Evolutionary conservation across 2,888 invertebrate genomes (phyloP), one percentile per base, ranked within the genome.

Genomic region (Eupithecia vulgata): DNA sequence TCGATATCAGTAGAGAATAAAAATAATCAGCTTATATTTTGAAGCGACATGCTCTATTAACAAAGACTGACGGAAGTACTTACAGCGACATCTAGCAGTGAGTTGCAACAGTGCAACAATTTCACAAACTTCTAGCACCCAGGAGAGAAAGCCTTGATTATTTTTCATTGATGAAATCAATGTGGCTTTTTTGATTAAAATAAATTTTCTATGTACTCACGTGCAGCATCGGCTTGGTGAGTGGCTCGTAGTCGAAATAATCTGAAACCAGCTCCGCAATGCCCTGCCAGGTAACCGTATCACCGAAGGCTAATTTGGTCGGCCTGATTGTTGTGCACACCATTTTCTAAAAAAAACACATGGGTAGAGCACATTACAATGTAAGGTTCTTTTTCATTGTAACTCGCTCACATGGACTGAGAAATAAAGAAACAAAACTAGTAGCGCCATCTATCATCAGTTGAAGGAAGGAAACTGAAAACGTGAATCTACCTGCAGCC

Each of bases 301-400:
- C 96, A 12, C 95, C 94, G 90, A 95, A 97, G 25, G 96, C 95
- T 73, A 98, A 94, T 78, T 96, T 96, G 17, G 97, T 97, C 34
- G 97, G 97, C 62, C 97, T 95, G 77, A 98, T 95, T 4, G 97
- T 96, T 8, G 97, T 97, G 81, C 97, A 97, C 59, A 98, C 97
- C 95, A 98, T 97, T 96, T 98, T 98, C 97, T 98, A 87, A 87
- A 90, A 87, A 90, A 70, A 2, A 73, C 42, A 59, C 25, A 35
- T 34, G 2, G 30, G 12, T 17, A 15, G 7, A 6, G 30, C 15
- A 45, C 45, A 10, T 34, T 30, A 10, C 7, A 61, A 57, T 52
- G 5, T 42, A 57, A 57, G 1, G 52, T 52, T 21, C 1, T 13
- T 25, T 57, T 25, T 5, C 10, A 21, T 10, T 52, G n/a, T 61